Base-by-base conservation (phyloP, 2,888 invertebrate species). In the Lasioglossum vierecki region DNA sequence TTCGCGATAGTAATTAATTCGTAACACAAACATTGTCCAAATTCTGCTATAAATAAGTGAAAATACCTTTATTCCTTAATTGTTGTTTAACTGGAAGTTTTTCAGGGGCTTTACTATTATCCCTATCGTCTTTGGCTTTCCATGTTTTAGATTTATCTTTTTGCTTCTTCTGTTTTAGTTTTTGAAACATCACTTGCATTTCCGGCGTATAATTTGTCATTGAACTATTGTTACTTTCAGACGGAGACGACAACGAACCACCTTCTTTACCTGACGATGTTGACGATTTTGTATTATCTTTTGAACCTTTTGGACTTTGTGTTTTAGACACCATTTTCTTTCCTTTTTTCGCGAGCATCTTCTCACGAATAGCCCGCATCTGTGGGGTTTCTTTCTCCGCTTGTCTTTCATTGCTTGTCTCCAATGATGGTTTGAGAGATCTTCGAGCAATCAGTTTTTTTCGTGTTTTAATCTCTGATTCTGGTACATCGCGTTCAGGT, bases 351-450 rank as follows among this genome's bases (percentile, higher is more conserved):
- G 88, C 82, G 41, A 88, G 60, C 5, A 91, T 86, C 78, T 91
- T 91, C n/a, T 91, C 87, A 41, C 91, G 80, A 57, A 93, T 44
- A 3, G 66, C 80, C 39, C 82, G 86, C 93, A 93, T 93, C 79
- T 93, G 92, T 0, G 92, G 91, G 0, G 93, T 93, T 9, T 93
- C 93, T 22, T 80, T 89, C 1, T 82, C 49, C 30, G 30, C 30
- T 30, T 30, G 30, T 30, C 30, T 30, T 15, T 79, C 79, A 6
- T 35, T 44, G 30, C 41, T 66, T 57, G 68, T 76, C 15, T 63
- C 49, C n/a, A 60, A 2, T 0, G 8, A 6, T 11, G 22, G 39
- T 8, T 18, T 72, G n/a, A 80, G 0, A 9, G 44, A 26, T 35
- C 91, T 84, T 60, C 79, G 92, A 3, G 91, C 91, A 74, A 79